These are phyloP conservation scores for Temnothorax nylanderi DNA, from an alignment of 1,140 invertebrate genomes.

Conservation along the genomic window DNA sequence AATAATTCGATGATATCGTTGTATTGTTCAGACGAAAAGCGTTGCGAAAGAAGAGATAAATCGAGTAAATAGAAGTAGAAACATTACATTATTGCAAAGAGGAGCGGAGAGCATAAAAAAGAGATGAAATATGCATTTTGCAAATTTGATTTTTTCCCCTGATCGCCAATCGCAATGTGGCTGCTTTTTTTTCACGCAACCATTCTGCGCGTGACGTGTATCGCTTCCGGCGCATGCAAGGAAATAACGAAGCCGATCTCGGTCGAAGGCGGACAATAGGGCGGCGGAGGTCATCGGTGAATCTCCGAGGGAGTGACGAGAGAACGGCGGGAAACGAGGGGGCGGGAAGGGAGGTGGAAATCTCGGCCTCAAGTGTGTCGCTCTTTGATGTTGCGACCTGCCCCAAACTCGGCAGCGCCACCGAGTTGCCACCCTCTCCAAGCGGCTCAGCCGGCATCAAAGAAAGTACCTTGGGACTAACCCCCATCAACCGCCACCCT, in stretches of 20 bases:
- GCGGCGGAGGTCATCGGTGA: constrained; percentile 82
- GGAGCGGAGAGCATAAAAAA: not conserved
- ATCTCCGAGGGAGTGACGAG: constrained; percentile 22
- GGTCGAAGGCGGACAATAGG: constrained; percentile 74
- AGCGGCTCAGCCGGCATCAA: constrained; percentile 82
- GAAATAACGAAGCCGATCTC: constrained; percentile 81
- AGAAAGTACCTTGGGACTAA: constrained; percentile 82
- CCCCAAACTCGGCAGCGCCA: constrained; percentile 70
- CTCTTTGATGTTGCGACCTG: constrained; percentile 84
- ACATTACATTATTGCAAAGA: not conserved
- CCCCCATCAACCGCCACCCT: constrained; percentile 52
- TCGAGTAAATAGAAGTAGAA: not conserved
- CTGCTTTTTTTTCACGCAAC: not conserved
- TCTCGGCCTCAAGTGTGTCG: constrained; percentile 84
- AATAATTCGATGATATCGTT: not conserved
- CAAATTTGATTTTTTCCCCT: not conserved
- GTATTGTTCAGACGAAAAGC: not conserved
- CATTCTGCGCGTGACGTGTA: constrained; percentile 45
- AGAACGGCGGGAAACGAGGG: constrained; percentile 30
- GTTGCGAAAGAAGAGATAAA: not conserved
- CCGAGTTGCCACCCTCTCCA: constrained; percentile 76
- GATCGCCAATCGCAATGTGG: constrained; percentile 8
- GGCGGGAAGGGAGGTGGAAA: constrained; percentile 72
- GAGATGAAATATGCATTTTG: not conserved
- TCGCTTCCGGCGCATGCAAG: constrained; percentile 72